Percentiles rank a stretch among this genome's conserved stretches.
These are phyloP conservation scores for Noctua pronuba DNA, from an alignment of 2,888 invertebrate genomes.

Conservation along the genomic window DNA sequence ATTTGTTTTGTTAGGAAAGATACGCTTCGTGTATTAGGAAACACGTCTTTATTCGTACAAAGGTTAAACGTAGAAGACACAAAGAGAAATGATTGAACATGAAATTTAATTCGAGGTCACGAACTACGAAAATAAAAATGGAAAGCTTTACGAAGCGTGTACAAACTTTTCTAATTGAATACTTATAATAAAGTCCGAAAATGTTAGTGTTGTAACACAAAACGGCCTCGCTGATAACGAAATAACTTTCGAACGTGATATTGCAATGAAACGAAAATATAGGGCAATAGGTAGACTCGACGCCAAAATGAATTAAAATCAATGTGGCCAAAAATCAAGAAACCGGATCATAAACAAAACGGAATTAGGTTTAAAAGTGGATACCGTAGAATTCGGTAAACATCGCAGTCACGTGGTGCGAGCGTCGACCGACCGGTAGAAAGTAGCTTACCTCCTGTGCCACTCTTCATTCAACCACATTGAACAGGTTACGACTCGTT, in stretches of 20 bases:
- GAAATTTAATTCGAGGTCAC: conserved; percentile 42
- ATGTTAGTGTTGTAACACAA: conserved; percentile 53
- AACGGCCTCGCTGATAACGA: conserved; percentile 61
- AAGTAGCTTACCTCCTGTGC: conserved; percentile 89
- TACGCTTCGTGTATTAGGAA: conserved; percentile 29
- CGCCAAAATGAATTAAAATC: conserved; percentile 8
- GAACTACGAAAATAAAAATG: conserved; percentile 29
- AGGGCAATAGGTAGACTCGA: conserved; percentile 21
- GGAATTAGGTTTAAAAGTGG: conserved; percentile 49
- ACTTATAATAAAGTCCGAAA: conserved; percentile 47
- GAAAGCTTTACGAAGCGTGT: conserved; percentile 26
- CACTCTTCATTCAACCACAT: conserved; percentile 88
- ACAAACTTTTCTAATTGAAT: conserved; percentile 48
- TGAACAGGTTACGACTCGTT: conserved; percentile 87
- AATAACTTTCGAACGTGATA: conserved; percentile 59
- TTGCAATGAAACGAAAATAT: conserved; percentile 44
- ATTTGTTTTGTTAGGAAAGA: conserved; percentile 58
- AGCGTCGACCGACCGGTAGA: conserved; percentile 82
- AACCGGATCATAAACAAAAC: conserved; percentile 33
- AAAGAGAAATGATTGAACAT: conserved; percentile 35
- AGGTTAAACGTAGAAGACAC: conserved; percentile 14
- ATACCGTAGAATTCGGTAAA: conserved; percentile 75
- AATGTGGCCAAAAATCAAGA: conserved; percentile 19
- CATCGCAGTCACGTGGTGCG: conserved; percentile 78
- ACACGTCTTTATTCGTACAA: conserved; percentile 26